Base-by-base conservation (phyloP, 2,888 invertebrate species). In the Drosophila affinis region DNA sequence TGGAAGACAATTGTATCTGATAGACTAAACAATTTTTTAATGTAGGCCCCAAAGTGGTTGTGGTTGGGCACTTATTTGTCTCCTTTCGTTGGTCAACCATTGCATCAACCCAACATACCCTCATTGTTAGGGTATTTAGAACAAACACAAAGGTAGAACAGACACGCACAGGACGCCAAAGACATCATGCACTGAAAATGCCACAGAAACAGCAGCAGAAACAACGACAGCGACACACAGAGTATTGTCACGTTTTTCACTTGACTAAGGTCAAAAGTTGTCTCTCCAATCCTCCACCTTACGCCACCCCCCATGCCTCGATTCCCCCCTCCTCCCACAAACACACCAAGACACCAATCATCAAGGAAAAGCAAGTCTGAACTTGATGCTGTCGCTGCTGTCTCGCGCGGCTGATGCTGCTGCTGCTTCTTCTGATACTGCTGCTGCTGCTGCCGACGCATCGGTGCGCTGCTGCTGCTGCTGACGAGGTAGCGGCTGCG, bases 221-320 rank as follows among this genome's bases (percentile, higher is more conserved):
- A 24, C 24, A 6, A 6, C 24, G 24, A 24, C 24, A 24, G 24
- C 27, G 27, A 21, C 24, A 9, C 29, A 7, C 29, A 29, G 29
- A 29, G 29, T 29, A 52, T 75, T 81, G 85, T 80, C 87, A 81
- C 87, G 83, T 83, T 85, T 72, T 79, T 77, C 70, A 68, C 73
- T 85, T 85, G 85, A 75, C 85, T 85, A 87, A 85, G 85, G 85
- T 85, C 85, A 87, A 82, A 85, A 85, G 79, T 82, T 80, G 72
- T 57, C 55, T 53, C 60, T 69, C 64, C 14, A 56, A 12, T 67
- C 59, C 48, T 9, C 71, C 54, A 27, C 58, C 48, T 12, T 12
- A 4, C 46, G 18, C 27, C 18, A 10, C 18, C 17, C 5, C 47
- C 29, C 45, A 7, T 21, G 21, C 3, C 21, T 3, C 21, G 21